Evolutionary conservation across 1,140 invertebrate genomes (phyloP).

Genomic region (Dreissena rostriformis): DNA sequence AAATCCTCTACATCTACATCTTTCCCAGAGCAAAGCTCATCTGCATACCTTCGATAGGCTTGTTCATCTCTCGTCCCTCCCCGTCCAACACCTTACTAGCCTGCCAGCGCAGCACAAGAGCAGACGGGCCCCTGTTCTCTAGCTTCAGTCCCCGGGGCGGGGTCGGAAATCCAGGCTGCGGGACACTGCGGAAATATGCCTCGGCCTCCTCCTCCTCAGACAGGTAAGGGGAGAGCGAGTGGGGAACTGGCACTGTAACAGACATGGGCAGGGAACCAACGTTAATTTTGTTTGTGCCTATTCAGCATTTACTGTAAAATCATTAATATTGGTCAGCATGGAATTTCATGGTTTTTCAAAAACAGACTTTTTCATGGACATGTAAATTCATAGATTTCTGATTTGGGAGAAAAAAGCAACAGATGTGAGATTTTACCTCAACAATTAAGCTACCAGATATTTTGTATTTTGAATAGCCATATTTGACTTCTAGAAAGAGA

Average conservation of each 20-base stretch:
- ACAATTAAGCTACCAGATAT: too few relatives aligned
- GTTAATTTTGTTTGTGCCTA: neutral
- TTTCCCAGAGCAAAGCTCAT: too few relatives aligned
- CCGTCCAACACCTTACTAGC: constrained; percentile 59
- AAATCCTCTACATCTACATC: too few relatives aligned
- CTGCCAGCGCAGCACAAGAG: constrained; percentile 68
- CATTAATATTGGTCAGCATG: too few relatives aligned
- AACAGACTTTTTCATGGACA: too few relatives aligned
- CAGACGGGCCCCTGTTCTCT: constrained; percentile 60
- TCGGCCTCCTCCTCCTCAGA: constrained; percentile 70
- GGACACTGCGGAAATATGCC: constrained; percentile 61
- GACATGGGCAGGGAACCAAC: neutral
- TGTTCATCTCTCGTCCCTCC: constrained; percentile 47
- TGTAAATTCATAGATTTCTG: too few relatives aligned
- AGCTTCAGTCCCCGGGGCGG: constrained; percentile 64
- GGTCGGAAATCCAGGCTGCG: constrained; percentile 67
- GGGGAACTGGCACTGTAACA: constrained; percentile 63
- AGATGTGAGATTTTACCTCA: too few relatives aligned
- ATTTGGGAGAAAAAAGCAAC: too few relatives aligned
- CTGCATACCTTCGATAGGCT: constrained; percentile 61
- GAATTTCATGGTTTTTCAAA: too few relatives aligned
- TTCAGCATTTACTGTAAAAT: too few relatives aligned
- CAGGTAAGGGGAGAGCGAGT: constrained; percentile 67
- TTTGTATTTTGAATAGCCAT: too few relatives aligned
- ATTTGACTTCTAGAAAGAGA: too few relatives aligned